phyloP scores from a whole-genome alignment of 2,113 vertebrate genomes.

The Mesoclemmys tuberculata region DNA sequence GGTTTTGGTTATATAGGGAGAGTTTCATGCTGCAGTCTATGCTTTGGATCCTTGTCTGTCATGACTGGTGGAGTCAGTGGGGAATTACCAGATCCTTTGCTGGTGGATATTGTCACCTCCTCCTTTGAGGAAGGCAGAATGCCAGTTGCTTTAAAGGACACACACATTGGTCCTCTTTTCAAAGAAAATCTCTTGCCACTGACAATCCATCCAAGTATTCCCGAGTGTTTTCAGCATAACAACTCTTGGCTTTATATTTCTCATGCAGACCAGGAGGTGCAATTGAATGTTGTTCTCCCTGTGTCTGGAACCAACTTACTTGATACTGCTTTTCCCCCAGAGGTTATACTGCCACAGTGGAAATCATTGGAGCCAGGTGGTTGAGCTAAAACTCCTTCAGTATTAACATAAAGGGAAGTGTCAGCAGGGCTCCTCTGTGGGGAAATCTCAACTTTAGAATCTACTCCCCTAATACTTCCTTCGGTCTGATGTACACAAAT shows the following conservation, averaged over 20 bases:
- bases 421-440: fast-evolving
- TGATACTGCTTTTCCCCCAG: not conserved
- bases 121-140: not conserved
- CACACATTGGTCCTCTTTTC: fast-evolving
- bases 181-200: not conserved
- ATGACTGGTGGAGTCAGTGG: fast-evolving
- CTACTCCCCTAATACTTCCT: fast-evolving
- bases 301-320: fast-evolving
- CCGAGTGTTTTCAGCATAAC: not conserved
- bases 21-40: not conserved
- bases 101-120: not conserved
- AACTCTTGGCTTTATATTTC: not conserved
- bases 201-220: not conserved
- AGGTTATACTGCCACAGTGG: not conserved
- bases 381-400: not conserved
- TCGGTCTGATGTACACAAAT: fast-evolving
- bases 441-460: fast-evolving
- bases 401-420: fast-evolving
- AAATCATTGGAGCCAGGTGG: not conserved
- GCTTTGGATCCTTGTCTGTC: not conserved
- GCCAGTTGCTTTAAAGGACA: not conserved
- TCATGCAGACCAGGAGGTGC: too few species aligned
- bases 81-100: not conserved
- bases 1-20: fast-evolving
- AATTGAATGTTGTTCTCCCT: fast-evolving